Evolutionary conservation across 2,113 vertebrate species (phyloP).

Genomic region (Ploceus nigricollis): DNA sequence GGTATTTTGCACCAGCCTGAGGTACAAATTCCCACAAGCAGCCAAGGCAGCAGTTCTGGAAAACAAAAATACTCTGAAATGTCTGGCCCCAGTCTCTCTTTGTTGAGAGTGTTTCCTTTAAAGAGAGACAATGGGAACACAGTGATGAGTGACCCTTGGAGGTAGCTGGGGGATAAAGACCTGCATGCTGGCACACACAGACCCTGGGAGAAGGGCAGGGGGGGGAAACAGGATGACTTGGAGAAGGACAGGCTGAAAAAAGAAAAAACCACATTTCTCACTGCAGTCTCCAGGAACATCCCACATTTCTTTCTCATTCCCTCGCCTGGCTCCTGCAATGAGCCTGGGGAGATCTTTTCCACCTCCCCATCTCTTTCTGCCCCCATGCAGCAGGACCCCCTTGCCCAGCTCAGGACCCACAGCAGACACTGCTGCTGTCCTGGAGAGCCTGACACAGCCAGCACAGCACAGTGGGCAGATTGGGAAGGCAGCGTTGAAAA

Average conservation of each 20-base stretch:
- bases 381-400: not conserved
- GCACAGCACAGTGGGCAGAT: not conserved
- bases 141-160: not conserved
- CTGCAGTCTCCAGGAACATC: not conserved
- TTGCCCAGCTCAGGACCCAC: accelerated
- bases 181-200: not conserved
- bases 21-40: not conserved
- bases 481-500: conserved; percentile 19
- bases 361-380: not conserved
- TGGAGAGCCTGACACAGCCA: accelerated
- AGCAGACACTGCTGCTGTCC: not conserved
- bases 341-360: not conserved
- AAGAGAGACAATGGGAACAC: not conserved
- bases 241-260: not conserved
- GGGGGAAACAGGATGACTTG: not conserved
- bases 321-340: not conserved
- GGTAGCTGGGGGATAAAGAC: not conserved
- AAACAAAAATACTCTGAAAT: not conserved
- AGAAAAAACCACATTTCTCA: not conserved
- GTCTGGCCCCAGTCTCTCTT: not conserved
- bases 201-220: not conserved
- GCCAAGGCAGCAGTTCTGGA: not conserved
- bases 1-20: not conserved
- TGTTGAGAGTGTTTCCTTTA: not conserved
- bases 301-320: not conserved